Evolutionary conservation across 2,797 vertebrate species (phyloP).

Genomic region (Nyctalus aviator): DNA sequence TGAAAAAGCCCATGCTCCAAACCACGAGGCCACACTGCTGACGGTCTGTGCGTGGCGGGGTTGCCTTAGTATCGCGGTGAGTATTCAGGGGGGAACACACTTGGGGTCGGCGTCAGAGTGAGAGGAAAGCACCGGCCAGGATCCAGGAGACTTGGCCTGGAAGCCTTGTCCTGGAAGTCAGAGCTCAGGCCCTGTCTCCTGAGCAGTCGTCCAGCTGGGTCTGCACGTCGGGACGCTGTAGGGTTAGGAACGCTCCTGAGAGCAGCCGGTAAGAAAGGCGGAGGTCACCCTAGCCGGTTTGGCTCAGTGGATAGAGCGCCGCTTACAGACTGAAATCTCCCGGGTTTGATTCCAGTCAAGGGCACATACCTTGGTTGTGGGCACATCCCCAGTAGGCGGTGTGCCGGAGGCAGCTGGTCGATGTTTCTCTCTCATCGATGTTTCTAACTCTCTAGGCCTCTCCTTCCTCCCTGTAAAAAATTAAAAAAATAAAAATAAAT

Average conservation of each 20-base stretch:
- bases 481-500: too few relatives aligned
- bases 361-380: too few relatives aligned
- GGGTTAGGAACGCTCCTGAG: background rate
- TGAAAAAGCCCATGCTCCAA: background rate
- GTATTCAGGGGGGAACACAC: fast-evolving
- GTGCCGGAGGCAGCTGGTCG: too few relatives aligned
- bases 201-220: background rate
- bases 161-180: background rate
- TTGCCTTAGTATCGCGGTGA: background rate
- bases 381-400: too few relatives aligned
- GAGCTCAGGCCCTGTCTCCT: background rate
- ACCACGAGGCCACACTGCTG: background rate
- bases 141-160: background rate
- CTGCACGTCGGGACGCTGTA: background rate
- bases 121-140: background rate
- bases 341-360: too few relatives aligned
- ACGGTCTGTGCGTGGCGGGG: background rate
- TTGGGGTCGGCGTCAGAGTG: too few relatives aligned
- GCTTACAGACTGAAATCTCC: too few relatives aligned
- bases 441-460: too few relatives aligned
- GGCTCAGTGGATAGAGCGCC: too few relatives aligned
- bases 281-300: background rate
- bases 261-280: background rate
- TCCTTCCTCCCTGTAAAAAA: too few relatives aligned
- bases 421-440: too few relatives aligned